phyloP scores from a whole-genome alignment of 2,797 vertebrate genomes.

The Sitta carolinensis region DNA sequence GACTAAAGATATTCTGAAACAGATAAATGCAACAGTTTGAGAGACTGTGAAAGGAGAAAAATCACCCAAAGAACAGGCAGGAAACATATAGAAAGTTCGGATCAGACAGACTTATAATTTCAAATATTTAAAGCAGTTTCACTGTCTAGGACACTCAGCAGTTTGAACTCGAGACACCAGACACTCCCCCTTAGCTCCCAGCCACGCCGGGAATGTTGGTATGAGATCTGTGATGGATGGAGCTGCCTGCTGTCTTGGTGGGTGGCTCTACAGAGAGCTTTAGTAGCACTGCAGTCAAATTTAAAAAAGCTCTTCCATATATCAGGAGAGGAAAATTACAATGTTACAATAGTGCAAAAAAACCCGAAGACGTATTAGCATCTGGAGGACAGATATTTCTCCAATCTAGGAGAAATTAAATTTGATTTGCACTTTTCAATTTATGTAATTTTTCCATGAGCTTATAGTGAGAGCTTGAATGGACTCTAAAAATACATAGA shows the following conservation, averaged over 20 bases:
- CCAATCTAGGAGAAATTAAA: background rate
- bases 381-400: background rate
- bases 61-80: fast-evolving
- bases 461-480: background rate
- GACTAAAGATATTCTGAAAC: background rate
- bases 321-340: background rate
- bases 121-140: background rate
- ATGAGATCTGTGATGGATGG: background rate
- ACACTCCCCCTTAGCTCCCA: background rate
- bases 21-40: background rate
- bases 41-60: background rate
- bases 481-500: background rate
- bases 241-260: background rate
- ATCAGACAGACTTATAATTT: background rate
- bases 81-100: background rate
- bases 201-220: background rate
- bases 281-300: background rate
- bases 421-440: background rate
- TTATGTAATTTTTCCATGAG: background rate
- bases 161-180: background rate
- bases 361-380: background rate
- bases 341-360: background rate
- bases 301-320: background rate
- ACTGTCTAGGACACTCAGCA: background rate
- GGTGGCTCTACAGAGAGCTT: fast-evolving